Evolutionary conservation across 2,113 vertebrate species (phyloP).

Genomic region (Nyctibius bracteatus): DNA sequence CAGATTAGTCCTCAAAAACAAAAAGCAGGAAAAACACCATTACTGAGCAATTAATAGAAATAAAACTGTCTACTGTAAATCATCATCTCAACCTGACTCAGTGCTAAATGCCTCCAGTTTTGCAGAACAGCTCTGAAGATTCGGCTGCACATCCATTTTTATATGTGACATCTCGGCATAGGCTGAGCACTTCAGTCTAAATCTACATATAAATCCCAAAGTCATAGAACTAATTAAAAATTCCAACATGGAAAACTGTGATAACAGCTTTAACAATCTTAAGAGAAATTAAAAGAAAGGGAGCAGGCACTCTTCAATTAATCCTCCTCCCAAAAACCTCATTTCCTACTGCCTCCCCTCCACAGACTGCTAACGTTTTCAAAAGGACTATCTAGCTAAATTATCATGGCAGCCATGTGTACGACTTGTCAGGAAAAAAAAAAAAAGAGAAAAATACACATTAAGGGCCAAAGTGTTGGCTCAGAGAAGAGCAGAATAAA

Average conservation of each 20-base stretch:
- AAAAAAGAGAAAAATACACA: background rate
- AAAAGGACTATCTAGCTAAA: background rate
- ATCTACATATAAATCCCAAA: constrained; percentile 33
- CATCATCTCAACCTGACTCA: background rate
- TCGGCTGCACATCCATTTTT: constrained; percentile 5
- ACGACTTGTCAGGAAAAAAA: background rate
- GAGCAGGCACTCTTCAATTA: constrained; percentile 25
- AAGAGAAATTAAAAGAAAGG: constrained; percentile 33
- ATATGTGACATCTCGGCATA: background rate
- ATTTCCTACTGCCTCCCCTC: background rate
- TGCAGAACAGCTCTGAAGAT: background rate
- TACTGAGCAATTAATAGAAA: background rate
- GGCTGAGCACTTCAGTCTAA: constrained; percentile 10
- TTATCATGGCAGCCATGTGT: background rate
- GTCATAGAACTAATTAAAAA: constrained; percentile 38
- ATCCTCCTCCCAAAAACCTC: background rate
- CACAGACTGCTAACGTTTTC: background rate
- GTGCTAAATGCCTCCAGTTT: background rate
- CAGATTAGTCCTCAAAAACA: background rate
- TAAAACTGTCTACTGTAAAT: background rate
- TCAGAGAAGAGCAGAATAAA: background rate
- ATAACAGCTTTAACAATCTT: constrained; percentile 28
- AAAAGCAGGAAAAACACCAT: background rate
- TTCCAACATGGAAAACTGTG: constrained; percentile 39
- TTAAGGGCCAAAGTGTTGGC: background rate